Evolutionary conservation across 2,797 vertebrate genomes (phyloP).

Genomic region (Stomatorhinus walkeri): DNA sequence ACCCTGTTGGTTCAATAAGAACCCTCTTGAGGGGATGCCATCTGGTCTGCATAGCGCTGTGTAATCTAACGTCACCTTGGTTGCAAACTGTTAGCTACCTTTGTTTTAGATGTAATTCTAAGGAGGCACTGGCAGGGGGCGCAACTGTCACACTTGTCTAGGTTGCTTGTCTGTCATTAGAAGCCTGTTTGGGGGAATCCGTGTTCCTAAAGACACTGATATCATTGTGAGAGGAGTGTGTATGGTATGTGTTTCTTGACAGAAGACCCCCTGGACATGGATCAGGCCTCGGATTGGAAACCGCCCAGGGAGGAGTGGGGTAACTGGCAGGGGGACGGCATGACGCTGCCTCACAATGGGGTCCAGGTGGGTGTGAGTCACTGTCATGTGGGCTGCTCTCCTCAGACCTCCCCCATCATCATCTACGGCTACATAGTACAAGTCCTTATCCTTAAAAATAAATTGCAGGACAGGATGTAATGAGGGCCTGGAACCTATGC

Average conservation of each 20-base stretch:
- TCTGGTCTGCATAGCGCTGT: not conserved
- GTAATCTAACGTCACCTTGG: not conserved
- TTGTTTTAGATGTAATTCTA: not conserved
- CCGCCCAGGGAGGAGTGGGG: conserved; percentile 25
- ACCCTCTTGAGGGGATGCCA: not conserved
- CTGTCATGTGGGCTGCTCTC: not conserved
- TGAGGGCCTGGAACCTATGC: not conserved
- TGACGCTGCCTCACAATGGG: not conserved
- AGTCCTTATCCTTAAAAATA: not conserved
- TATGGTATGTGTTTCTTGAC: not conserved
- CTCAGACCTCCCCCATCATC: not conserved
- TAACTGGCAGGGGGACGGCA: conserved; percentile 19
- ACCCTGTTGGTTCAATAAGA: not conserved
- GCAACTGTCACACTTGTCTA: not conserved
- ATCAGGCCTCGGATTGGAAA: conserved; percentile 25
- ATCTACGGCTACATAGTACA: not conserved
- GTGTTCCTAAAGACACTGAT: not conserved
- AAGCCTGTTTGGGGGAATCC: not conserved
- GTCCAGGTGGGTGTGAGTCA: conserved; percentile 13
- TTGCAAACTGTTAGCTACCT: not conserved
- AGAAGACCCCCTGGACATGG: conserved; percentile 19
- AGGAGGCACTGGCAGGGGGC: not conserved
- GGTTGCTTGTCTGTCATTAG: not conserved
- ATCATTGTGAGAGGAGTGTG: not conserved
- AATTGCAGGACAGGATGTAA: not conserved